Conservation (phyloP, 2,797 vertebrate genomes). For the Gallirallus australis region DNA sequence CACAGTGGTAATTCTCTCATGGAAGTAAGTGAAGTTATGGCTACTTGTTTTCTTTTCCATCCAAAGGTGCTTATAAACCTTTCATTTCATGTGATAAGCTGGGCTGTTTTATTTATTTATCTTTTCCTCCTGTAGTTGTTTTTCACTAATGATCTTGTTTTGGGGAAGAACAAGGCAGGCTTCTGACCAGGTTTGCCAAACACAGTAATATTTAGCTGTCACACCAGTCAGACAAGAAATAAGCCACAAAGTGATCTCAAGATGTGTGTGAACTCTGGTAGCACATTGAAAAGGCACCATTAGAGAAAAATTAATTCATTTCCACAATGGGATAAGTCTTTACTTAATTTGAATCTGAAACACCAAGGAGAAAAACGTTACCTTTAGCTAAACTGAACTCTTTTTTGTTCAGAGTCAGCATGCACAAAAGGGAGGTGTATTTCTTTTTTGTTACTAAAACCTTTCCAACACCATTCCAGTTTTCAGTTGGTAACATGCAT, state of each 20-base stretch:
- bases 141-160: not conserved
- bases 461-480: not conserved
- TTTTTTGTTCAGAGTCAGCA: not conserved
- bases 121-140: not conserved
- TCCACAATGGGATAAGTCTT: not conserved
- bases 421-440: not conserved
- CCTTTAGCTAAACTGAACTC: not conserved
- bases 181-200: not conserved
- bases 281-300: not conserved
- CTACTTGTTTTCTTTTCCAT: not conserved
- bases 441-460: not conserved
- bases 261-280: not conserved
- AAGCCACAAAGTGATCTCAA: not conserved
- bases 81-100: not conserved
- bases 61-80: not conserved
- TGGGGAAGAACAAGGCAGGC: not conserved
- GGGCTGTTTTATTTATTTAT: not conserved
- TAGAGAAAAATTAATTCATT: constrained; percentile 13
- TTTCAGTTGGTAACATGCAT: not conserved
- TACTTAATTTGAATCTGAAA: not conserved
- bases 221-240: not conserved
- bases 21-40: not conserved
- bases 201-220: not conserved
- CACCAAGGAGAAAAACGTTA: not conserved
- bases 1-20: not conserved